phyloP scores from a whole-genome alignment of 2,888 invertebrate genomes.

The Lysandra bellargus region DNA sequence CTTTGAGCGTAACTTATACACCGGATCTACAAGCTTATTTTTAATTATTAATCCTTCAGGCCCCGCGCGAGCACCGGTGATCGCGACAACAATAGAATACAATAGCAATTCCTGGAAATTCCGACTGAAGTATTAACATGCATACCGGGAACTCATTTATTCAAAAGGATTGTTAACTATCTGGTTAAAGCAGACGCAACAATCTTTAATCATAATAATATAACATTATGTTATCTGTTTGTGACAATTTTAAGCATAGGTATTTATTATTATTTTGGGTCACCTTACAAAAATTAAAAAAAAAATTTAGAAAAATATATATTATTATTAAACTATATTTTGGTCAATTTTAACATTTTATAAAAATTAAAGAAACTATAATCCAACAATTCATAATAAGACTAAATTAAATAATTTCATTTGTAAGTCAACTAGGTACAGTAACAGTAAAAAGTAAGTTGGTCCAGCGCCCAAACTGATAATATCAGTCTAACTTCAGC shows the following conservation, averaged over 20 bases:
- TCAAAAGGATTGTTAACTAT: too few relatives aligned
- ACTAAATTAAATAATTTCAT: neutral
- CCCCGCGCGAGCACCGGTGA: too few relatives aligned
- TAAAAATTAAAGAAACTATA: neutral
- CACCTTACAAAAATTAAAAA: neutral
- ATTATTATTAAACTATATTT: neutral
- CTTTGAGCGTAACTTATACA: too few relatives aligned
- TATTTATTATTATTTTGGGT: neutral
- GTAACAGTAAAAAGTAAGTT: neutral
- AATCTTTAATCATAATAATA: neutral
- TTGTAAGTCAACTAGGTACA: neutral
- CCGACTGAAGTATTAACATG: too few relatives aligned
- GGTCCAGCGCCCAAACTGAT: neutral
- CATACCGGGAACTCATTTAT: neutral
- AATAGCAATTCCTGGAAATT: too few relatives aligned
- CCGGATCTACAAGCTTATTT: too few relatives aligned
- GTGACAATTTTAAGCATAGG: neutral
- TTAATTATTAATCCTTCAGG: too few relatives aligned
- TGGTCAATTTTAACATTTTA: neutral
- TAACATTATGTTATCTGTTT: neutral
- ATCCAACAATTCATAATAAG: neutral
- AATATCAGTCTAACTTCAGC: too few relatives aligned
- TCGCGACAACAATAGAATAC: too few relatives aligned
- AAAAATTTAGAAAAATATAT: neutral
- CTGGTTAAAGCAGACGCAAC: too few relatives aligned